Evolutionary conservation across 2,113 vertebrate species (phyloP).

Genomic region (Esox niger): DNA sequence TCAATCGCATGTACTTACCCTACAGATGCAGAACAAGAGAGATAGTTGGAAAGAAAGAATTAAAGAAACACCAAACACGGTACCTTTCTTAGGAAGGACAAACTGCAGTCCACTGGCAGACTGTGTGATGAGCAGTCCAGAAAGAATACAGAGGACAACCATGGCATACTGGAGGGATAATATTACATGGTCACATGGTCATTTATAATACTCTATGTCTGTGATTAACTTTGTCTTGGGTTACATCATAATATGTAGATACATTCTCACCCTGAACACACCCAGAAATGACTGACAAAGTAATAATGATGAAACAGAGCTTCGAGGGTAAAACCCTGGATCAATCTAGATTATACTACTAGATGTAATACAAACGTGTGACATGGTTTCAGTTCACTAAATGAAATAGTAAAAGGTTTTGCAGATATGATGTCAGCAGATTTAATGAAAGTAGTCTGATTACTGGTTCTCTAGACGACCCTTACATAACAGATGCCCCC

Average conservation of each 20-base stretch:
- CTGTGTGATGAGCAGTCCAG: neutral
- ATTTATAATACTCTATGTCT: too few species aligned
- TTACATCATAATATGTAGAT: too few species aligned
- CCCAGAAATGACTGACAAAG: neutral
- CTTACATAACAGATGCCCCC: too few species aligned
- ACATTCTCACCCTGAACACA: neutral
- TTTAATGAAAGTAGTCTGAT: too few species aligned
- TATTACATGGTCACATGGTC: neutral
- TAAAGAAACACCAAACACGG: neutral
- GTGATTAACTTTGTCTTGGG: neutral
- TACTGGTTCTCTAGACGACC: too few species aligned
- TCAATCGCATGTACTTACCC: neutral
- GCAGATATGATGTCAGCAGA: neutral
- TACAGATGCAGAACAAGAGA: too few species aligned
- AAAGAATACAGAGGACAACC: constrained; percentile 15
- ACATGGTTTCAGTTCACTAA: neutral
- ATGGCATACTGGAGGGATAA: constrained; percentile 34
- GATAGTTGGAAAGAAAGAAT: too few species aligned
- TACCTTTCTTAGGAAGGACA: constrained; percentile 49
- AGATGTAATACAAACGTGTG: neutral
- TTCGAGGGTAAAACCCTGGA: neutral
- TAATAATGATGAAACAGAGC: neutral
- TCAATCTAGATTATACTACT: neutral
- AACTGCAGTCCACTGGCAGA: constrained; percentile 26
- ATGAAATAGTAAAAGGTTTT: neutral